Conservation (phyloP, 1,140 invertebrate species). For the Tyrophagus putrescentiae region DNA sequence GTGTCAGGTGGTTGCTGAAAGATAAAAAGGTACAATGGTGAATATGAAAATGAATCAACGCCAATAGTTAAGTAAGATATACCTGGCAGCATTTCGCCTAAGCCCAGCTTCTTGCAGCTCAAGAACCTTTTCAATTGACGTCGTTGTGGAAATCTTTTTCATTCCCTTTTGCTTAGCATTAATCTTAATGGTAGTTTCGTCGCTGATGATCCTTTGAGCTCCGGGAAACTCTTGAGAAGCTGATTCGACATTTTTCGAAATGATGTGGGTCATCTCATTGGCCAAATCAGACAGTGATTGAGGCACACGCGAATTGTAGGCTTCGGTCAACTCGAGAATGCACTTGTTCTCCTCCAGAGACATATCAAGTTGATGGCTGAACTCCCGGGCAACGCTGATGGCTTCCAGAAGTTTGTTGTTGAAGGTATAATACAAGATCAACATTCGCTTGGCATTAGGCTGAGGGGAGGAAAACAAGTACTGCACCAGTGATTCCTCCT, state of each 20-base stretch:
- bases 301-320: background rate
- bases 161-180: background rate
- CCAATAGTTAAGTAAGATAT: background rate
- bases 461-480: constrained; percentile 39
- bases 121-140: background rate
- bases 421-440: constrained; percentile 39
- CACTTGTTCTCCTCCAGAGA: background rate
- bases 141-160: background rate
- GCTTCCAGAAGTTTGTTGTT: constrained; percentile 35
- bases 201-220: no score
- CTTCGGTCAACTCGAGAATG: constrained; percentile 1
- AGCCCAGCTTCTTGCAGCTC: background rate
- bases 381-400: constrained; percentile 32
- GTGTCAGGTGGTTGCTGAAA: background rate
- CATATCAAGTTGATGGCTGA: constrained; percentile 22
- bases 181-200: background rate
- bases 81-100: background rate
- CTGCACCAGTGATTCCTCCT: constrained; percentile 40
- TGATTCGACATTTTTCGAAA: background rate
- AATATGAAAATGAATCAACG: background rate
- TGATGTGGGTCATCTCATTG: background rate
- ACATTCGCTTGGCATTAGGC: constrained; percentile 35
- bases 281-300: background rate
- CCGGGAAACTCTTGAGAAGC: no score
- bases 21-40: background rate